Evolutionary conservation across 2,797 vertebrate genomes (phyloP), one percentile per base, ranked within the genome.

Genomic region (Acipenser transmontanus): DNA sequence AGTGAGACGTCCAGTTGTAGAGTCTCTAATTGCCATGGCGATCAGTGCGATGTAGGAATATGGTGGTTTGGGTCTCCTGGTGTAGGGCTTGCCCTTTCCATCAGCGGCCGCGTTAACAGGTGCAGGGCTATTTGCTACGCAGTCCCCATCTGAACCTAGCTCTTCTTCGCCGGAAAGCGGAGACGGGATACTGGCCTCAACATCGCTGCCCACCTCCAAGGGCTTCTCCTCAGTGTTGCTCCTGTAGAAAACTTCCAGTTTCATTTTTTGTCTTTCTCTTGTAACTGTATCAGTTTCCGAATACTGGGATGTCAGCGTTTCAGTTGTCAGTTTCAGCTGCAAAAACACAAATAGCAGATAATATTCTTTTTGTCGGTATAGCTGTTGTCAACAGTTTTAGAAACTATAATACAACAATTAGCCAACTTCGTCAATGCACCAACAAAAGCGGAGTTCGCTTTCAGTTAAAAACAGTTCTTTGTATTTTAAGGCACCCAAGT

Each of bases 11-110:
- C 96, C 95, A 51, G 91, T 93, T 67, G 88, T 76, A 6, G 96
- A 96, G 87, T 96, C 96, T 50, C 95, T 88, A 80, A 98, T 97
- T 65, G 96, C 94, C 95, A 98, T 98, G 62, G 96, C 96, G 74
- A 98, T 98, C 57, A 98, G 89, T 5, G 96, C 96, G 72, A 98
- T 98, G 88, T 98, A 98, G 0, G 96, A 98, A 84, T 96, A 98
- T 0, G 95, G 96, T 0, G 96, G 96, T 66, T 98, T 98, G 59
- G 95, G 95, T 76, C 95, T 91, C 76, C 96, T 91, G 48, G 94
- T 96, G 82, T 98, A 98, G 0, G 95, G 93, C 70, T 98, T 98
- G 68, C 88, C 85, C 70, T 92, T 91, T 63, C 74, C 73, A 48
- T 81, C 73, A 69, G 85, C 78, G 62, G 70, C 69, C 65, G 78